These are phyloP conservation scores for Elephantulus edwardii DNA, from an alignment of 2,113 vertebrate genomes.

Conservation along the genomic window DNA sequence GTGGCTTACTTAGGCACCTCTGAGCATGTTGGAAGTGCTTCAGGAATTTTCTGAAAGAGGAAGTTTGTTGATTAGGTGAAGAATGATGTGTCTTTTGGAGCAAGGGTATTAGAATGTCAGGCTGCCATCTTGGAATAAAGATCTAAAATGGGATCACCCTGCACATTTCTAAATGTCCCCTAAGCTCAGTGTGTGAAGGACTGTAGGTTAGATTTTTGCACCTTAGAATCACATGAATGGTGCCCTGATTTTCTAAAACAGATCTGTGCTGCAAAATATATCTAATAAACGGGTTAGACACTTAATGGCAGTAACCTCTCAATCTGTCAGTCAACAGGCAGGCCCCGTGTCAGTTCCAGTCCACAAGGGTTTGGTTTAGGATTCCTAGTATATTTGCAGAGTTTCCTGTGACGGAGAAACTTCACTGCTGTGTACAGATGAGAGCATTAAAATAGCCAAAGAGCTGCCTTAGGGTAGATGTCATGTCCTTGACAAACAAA, in stretches of 20 bases:
- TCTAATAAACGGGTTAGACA: slow-evolving; percentile 7
- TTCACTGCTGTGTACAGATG: not conserved
- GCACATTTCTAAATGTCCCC: slow-evolving; percentile 62
- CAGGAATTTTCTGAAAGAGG: slow-evolving; percentile 51
- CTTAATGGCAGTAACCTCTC: not conserved
- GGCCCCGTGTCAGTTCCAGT: not conserved
- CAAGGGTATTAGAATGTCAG: slow-evolving; percentile 32
- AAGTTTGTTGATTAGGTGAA: slow-evolving; percentile 54
- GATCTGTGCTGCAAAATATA: not conserved
- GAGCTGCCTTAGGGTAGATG: not conserved
- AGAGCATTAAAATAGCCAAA: not conserved
- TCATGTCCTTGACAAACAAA: not conserved
- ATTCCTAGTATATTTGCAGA: not conserved
- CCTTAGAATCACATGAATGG: not conserved
- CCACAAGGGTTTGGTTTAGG: not conserved
- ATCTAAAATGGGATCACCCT: slow-evolving; percentile 5
- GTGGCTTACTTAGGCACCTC: slow-evolving; percentile 19
- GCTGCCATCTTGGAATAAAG: slow-evolving; percentile 4
- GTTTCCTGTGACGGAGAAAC: not conserved
- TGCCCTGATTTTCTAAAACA: not conserved
- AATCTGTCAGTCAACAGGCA: not conserved
- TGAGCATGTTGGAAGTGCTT: slow-evolving; percentile 22
- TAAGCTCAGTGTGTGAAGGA: not conserved
- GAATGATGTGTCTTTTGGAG: slow-evolving; percentile 38
- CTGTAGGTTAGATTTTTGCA: not conserved